Percentiles rank a stretch among this genome's conserved stretches.
Conservation (phyloP, 2,113 vertebrate genomes). For the Phalacrocorax brasilianus region DNA sequence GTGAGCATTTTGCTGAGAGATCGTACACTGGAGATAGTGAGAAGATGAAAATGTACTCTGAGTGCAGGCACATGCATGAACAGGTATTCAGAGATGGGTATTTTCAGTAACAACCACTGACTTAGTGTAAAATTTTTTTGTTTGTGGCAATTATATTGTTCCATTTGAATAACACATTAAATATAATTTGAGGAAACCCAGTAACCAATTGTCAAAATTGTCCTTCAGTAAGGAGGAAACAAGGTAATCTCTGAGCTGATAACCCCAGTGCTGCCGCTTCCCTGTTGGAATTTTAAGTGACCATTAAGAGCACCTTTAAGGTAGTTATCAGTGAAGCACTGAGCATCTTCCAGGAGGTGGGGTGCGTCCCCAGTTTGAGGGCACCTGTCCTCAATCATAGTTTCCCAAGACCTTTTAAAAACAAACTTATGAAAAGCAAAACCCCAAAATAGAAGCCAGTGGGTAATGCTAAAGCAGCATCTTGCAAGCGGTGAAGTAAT, state of each 20-base stretch:
- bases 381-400: neutral
- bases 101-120: neutral
- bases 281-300: constrained; percentile 37
- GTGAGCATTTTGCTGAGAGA: neutral
- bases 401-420: neutral
- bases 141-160: neutral
- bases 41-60: too few relatives aligned
- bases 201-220: neutral
- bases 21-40: neutral
- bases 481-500: neutral
- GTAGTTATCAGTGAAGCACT: neutral
- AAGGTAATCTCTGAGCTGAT: neutral
- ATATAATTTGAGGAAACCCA: neutral
- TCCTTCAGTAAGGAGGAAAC: neutral
- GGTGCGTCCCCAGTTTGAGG: neutral
- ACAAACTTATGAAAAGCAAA: neutral
- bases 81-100: neutral
- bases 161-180: neutral
- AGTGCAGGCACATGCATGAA: neutral
- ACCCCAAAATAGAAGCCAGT: neutral
- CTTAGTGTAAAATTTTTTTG: neutral
- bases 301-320: neutral
- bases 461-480: neutral
- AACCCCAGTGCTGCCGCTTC: neutral
- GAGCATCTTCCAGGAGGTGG: neutral